phyloP scores from a whole-genome alignment of 2,888 invertebrate species.

The Bedellia somnulentella region DNA sequence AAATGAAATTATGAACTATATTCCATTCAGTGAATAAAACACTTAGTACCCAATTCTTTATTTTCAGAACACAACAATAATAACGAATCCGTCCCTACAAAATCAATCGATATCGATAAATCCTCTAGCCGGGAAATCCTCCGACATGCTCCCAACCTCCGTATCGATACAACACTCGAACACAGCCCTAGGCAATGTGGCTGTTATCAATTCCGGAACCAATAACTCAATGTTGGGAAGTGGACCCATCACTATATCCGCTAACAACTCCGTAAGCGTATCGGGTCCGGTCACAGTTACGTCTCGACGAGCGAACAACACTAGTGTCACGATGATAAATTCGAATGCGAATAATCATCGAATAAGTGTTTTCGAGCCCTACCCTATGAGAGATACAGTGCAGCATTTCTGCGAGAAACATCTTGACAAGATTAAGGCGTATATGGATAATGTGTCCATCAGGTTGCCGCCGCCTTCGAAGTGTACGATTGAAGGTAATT shows the following conservation, averaged over 20 bases:
- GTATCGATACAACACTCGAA: conserved; percentile 43
- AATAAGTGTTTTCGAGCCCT: conserved; percentile 86
- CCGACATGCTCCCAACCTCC: conserved; percentile 31
- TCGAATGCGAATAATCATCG: conserved; percentile 16
- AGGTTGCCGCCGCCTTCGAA: conserved; percentile 88
- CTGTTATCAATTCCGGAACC: conserved; percentile 15
- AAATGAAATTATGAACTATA: not conserved
- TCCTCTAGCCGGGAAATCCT: conserved; percentile 33
- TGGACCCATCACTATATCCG: conserved; percentile 10
- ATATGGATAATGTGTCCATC: conserved; percentile 84
- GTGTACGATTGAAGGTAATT: conserved; percentile 89
- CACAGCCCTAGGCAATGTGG: conserved; percentile 38
- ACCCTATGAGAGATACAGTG: conserved; percentile 89
- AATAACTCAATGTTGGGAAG: conserved; percentile 8
- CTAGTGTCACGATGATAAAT: conserved; percentile 76
- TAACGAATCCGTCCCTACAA: conserved; percentile 24
- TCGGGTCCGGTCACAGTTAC: conserved; percentile 67
- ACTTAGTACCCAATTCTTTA: conserved; percentile 2
- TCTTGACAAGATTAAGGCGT: conserved; percentile 85
- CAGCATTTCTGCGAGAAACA: conserved; percentile 97
- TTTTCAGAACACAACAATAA: conserved; percentile 29
- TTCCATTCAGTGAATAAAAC: not conserved
- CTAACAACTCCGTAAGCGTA: conserved; percentile 39
- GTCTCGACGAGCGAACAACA: conserved; percentile 67
- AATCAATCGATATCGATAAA: conserved; percentile 41